These are phyloP conservation scores for Papilio dardanus DNA, from an alignment of 1,140 invertebrate species.

Conservation along the genomic window DNA sequence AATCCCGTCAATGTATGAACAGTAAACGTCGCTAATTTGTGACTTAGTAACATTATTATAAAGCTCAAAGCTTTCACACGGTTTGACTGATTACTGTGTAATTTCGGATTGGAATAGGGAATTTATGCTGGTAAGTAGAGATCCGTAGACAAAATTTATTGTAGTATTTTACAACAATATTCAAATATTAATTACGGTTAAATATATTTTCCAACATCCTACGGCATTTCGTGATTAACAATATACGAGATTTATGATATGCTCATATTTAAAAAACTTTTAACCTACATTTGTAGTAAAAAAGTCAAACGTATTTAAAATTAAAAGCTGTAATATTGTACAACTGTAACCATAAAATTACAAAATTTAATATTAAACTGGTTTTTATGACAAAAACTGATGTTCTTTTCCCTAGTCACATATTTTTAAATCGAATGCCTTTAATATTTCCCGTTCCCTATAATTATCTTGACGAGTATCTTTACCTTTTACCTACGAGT, in stretches of 20 bases:
- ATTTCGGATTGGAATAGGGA: not conserved
- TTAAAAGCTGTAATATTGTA: not conserved
- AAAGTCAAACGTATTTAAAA: not conserved
- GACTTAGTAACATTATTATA: slow-evolving; percentile 3
- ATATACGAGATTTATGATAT: too few relatives aligned
- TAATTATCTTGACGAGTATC: not conserved
- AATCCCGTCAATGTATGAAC: slow-evolving; percentile 32
- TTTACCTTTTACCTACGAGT: not conserved
- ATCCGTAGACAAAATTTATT: not conserved
- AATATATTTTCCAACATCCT: too few relatives aligned
- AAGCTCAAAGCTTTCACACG: not conserved
- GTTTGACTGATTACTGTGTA: slow-evolving; percentile 4
- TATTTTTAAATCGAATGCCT: not conserved
- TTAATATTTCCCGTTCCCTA: not conserved
- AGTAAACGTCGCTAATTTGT: slow-evolving; percentile 13
- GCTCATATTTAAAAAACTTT: too few relatives aligned
- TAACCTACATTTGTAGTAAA: too few relatives aligned
- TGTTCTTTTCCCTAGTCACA: not conserved
- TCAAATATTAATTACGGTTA: not conserved
- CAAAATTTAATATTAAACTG: not conserved
- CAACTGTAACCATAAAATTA: too few relatives aligned
- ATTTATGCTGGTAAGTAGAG: not conserved
- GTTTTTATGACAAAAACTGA: not conserved
- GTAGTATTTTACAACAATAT: not conserved
- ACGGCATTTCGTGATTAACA: too few relatives aligned